Evolutionary conservation across 1,140 invertebrate species (phyloP).

Genomic region (Archivesica marissinica): DNA sequence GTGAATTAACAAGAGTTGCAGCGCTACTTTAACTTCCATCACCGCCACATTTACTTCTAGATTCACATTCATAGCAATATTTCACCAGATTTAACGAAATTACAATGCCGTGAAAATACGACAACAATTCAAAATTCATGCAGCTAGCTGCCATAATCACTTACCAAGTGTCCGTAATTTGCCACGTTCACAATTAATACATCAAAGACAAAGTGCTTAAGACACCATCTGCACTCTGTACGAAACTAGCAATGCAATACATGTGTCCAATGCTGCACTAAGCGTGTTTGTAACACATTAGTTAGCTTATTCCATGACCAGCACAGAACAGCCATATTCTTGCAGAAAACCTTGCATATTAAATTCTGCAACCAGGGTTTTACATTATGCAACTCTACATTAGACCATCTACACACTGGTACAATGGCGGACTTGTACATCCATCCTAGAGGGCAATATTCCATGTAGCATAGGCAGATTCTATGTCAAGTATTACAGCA

Average conservation of each 20-base stretch:
- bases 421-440: not conserved
- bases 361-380: not conserved
- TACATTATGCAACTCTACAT: not conserved
- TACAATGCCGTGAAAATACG: no score
- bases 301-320: slow-evolving; percentile 29
- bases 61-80: no score
- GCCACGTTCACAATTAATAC: not conserved
- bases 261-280: not conserved
- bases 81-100: no score
- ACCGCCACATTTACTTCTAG: no score
- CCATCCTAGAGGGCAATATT: not conserved
- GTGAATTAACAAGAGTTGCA: no score
- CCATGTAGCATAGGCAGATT: not conserved
- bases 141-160: not conserved
- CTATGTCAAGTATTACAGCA: not conserved
- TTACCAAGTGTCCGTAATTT: not conserved
- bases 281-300: not conserved
- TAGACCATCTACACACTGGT: not conserved
- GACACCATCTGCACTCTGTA: not conserved
- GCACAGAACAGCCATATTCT: slow-evolving; percentile 20
- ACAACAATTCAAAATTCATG: not conserved
- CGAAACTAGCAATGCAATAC: not conserved
- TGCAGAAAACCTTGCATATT: not conserved
- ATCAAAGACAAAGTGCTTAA: no score
- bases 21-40: no score